Conservation (phyloP, 1,140 invertebrate genomes). For the Papilio machaon region DNA sequence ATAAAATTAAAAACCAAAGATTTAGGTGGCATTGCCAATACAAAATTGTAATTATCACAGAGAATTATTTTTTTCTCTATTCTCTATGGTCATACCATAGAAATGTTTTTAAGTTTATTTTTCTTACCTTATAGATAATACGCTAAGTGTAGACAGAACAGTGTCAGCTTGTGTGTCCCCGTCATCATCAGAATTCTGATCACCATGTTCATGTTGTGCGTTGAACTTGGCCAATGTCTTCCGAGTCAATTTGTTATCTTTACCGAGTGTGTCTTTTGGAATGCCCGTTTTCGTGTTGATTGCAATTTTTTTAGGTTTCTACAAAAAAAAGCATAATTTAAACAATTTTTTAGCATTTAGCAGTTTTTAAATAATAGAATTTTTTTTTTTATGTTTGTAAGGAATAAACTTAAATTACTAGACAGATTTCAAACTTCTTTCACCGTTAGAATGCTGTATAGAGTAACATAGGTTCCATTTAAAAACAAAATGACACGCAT, state of each 20-base stretch:
- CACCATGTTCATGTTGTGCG: constrained; percentile 72
- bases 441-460: no score
- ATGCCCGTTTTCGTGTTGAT: constrained; percentile 88
- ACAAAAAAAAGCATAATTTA: not conserved
- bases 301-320: constrained; percentile 85
- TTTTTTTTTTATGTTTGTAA: no score
- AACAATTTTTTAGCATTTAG: no score
- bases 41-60: no score
- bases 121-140: constrained; percentile 84
- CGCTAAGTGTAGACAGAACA: constrained; percentile 86
- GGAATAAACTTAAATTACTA: no score
- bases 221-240: constrained; percentile 87
- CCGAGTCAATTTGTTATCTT: constrained; percentile 85
- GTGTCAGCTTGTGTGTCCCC: constrained; percentile 85
- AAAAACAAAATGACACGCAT: no score
- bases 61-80: not conserved
- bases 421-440: no score
- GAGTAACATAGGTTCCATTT: no score
- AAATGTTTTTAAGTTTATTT: not conserved
- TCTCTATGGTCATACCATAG: not conserved
- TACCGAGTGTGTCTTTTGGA: constrained; percentile 85
- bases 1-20: no score
- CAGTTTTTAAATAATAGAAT: no score
- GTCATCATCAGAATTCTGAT: constrained; percentile 56
- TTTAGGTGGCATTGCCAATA: no score